Percentiles rank a stretch among this genome's conserved stretches.
These are phyloP conservation scores for Acrobasis suavella DNA, from an alignment of 2,888 invertebrate genomes.

Conservation along the genomic window DNA sequence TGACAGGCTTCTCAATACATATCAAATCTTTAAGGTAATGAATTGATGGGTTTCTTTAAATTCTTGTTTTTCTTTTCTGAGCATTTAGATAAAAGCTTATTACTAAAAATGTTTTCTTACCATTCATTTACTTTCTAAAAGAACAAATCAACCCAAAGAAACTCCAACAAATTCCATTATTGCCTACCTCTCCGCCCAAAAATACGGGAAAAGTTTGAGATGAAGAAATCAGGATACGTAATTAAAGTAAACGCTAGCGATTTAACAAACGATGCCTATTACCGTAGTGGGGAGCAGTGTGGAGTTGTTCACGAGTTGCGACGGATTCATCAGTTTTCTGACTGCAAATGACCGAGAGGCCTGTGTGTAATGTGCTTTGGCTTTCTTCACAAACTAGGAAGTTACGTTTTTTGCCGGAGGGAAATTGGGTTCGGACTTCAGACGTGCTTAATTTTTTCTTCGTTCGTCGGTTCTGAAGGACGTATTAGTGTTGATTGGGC, in stretches of 20 bases:
- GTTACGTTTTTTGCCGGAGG: conserved; percentile 25
- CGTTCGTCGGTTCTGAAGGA: conserved; percentile 1
- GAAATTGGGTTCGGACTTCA: conserved; percentile 20
- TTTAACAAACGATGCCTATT: conserved; percentile 63
- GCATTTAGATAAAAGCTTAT: too few relatives aligned
- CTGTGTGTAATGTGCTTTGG: conserved; percentile 49
- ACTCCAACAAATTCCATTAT: neutral
- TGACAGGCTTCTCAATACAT: too few relatives aligned
- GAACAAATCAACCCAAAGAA: neutral
- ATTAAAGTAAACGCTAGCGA: conserved; percentile 61
- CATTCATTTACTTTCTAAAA: neutral
- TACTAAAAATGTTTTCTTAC: neutral
- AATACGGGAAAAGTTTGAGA: conserved; percentile 41
- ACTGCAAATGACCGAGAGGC: conserved; percentile 49
- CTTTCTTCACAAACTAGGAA: conserved; percentile 32
- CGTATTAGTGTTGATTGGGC: conserved; percentile 11
- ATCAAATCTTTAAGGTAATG: too few relatives aligned
- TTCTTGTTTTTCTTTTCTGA: too few relatives aligned
- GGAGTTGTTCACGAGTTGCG: conserved; percentile 51
- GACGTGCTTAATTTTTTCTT: conserved; percentile 19
- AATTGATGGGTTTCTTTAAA: too few relatives aligned
- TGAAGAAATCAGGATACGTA: conserved; percentile 58
- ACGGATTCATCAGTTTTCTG: conserved; percentile 55
- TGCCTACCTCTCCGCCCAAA: neutral
- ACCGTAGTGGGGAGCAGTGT: conserved; percentile 38